Conservation (phyloP, 2,888 invertebrate species). For the Lamellibrachia columna region DNA sequence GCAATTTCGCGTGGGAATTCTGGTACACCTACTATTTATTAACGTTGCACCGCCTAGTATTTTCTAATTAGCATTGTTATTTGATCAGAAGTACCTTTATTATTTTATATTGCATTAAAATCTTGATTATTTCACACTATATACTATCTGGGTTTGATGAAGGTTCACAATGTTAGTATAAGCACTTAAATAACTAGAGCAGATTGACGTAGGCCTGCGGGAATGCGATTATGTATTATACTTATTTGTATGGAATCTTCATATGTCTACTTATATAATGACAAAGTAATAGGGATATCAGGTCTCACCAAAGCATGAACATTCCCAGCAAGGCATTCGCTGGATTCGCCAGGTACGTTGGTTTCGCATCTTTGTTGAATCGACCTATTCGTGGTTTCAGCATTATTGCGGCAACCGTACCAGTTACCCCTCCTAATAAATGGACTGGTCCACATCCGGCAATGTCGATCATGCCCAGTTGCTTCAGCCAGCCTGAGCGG, state of each 20-base stretch:
- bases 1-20: too few relatives aligned
- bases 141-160: not conserved
- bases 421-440: constrained; percentile 60
- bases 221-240: too few relatives aligned
- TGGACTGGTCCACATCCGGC: constrained; percentile 65
- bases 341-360: constrained; percentile 53
- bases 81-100: not conserved
- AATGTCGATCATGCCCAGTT: constrained; percentile 53
- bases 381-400: constrained; percentile 57
- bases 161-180: not conserved
- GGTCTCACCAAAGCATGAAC: constrained; percentile 60
- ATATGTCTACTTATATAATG: too few relatives aligned
- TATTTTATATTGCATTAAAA: not conserved
- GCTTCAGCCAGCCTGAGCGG: constrained; percentile 56
- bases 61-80: too few relatives aligned
- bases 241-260: too few relatives aligned
- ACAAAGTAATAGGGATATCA: not conserved
- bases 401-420: constrained; percentile 57
- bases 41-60: too few relatives aligned
- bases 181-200: not conserved
- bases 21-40: too few relatives aligned
- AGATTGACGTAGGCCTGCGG: too few relatives aligned
- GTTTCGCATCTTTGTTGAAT: constrained; percentile 40
- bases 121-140: not conserved
- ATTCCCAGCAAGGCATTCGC: constrained; percentile 59